Base-by-base conservation (phyloP, 1,140 invertebrate genomes). In the Gerris buenoi region DNA sequence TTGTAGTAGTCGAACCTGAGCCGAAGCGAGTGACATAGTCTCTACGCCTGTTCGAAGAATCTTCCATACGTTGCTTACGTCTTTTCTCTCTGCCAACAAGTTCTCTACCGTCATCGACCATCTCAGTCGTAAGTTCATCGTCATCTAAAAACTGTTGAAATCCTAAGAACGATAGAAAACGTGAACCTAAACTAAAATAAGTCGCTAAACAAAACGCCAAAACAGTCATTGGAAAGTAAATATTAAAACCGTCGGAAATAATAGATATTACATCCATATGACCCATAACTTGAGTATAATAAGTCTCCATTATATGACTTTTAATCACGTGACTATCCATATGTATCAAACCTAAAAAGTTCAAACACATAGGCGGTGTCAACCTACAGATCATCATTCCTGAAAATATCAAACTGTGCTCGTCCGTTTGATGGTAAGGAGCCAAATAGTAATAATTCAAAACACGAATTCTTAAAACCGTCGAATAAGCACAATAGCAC, bases 181-280 rank as follows among this genome's bases (percentile, higher is more conserved):
- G 84, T 69, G 89, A 90, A 28, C 95, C 95, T n/a, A 97, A 77
- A 74, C 89, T 91, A 76, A 98, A 95, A 81, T 96, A 98, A 0
- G 95, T 98, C 65, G 93, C 90, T 67, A 95, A 76, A 75, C 95
- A 97, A 71, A 99, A 87, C 65, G 93, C 81, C 56, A 98, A 82
- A 75, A 99, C 96, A 63, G 90, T 85, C 83, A 98, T 98, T 0
- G 97, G 97, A 78, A 99, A 97, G 76, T 99, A 99, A 57, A 99
- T 90, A 78, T 99, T 98, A 78, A 99, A 98, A 25, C 97, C 96
- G 78, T 97, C 90, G 1, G 95, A 93, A 68, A 99, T 92, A 65
- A 99, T 93, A 13, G 91, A 88, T 65, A 99, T 88, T 0, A 99
- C 93, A 80, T 99, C 95, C 94, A 99, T 95, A 75, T 98, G 96